Percentiles rank a stretch among this genome's conserved stretches.
Conservation (phyloP, 2,113 vertebrate species). For the Hemichromis elongatus region DNA sequence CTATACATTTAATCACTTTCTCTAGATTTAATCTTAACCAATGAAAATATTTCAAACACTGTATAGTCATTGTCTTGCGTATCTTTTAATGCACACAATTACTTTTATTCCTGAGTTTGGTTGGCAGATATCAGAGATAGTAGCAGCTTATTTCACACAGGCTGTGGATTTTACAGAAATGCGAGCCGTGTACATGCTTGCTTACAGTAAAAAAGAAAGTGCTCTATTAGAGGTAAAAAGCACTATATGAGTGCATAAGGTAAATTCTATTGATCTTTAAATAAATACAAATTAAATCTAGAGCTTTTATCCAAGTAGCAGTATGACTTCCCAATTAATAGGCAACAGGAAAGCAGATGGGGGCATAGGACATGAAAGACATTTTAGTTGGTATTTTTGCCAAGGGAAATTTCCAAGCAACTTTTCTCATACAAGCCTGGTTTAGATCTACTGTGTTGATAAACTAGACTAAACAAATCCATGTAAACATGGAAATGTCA, state of each 20-base stretch:
- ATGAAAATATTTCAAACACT: background rate
- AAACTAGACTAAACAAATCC: background rate
- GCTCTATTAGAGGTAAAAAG: background rate
- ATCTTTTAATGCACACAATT: background rate
- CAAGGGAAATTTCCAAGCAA: constrained; percentile 1
- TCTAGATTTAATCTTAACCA: background rate
- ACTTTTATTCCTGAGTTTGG: background rate
- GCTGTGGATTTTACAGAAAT: background rate
- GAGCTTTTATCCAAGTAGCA: background rate
- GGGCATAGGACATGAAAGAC: background rate
- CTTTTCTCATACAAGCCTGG: background rate
- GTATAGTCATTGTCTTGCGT: background rate
- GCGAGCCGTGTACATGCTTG: background rate
- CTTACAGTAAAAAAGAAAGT: background rate
- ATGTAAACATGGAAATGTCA: constrained; percentile 3
- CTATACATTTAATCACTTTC: background rate
- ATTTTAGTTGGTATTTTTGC: background rate
- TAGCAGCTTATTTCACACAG: background rate
- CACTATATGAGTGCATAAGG: background rate
- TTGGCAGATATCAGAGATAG: background rate
- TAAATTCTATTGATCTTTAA: background rate
- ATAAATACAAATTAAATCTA: background rate
- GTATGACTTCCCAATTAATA: background rate
- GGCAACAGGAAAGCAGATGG: background rate
- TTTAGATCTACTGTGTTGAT: constrained; percentile 9